Evolutionary conservation across 2,113 vertebrate genomes (phyloP).

Genomic region (Rynchops niger): DNA sequence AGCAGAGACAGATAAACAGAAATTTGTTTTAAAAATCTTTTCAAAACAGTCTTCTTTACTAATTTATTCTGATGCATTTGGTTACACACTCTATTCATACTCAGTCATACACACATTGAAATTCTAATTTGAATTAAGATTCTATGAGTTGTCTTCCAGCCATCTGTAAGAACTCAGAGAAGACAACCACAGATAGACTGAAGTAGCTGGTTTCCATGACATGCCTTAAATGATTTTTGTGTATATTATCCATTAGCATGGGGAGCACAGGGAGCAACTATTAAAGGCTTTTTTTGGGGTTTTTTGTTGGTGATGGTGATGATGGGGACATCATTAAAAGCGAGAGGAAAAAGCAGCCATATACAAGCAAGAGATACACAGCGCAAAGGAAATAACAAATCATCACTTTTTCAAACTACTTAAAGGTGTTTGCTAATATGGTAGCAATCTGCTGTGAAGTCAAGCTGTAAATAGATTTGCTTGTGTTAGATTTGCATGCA

Average conservation of each 20-base stretch:
- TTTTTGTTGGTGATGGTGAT: neutral
- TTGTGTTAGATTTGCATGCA: constrained; percentile 50
- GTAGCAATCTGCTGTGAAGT: constrained; percentile 61
- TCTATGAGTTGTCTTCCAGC: neutral
- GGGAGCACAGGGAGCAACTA: neutral
- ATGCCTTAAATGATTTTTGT: neutral
- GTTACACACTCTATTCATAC: neutral
- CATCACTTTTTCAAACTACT: constrained; percentile 55
- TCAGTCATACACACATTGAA: neutral
- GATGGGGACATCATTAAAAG: neutral
- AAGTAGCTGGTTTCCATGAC: neutral
- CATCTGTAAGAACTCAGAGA: constrained; percentile 20
- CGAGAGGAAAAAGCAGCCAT: neutral
- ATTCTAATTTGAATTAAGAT: constrained; percentile 40
- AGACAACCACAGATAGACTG: neutral
- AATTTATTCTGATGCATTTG: constrained; percentile 32
- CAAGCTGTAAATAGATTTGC: constrained; percentile 68
- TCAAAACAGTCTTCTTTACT: neutral
- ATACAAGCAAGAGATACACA: neutral
- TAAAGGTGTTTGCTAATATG: constrained; percentile 68
- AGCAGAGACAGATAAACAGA: neutral
- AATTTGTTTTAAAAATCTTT: neutral
- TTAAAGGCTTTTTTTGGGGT: neutral
- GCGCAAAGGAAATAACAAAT: constrained; percentile 40
- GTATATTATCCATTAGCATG: neutral